phyloP scores from a whole-genome alignment of 2,797 vertebrate species.

The Gadopsis marmoratus region DNA sequence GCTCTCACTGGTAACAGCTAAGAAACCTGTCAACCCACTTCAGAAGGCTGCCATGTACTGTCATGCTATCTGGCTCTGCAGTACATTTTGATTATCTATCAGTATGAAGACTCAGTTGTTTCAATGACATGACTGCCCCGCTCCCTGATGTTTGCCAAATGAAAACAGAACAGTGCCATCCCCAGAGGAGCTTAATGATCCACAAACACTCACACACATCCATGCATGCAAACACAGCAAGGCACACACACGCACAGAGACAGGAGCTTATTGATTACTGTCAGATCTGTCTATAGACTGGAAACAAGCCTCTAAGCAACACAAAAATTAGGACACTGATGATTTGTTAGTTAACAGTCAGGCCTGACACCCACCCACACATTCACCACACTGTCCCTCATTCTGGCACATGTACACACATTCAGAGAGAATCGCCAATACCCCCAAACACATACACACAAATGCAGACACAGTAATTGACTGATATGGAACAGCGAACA shows the following conservation, averaged over 20 bases:
- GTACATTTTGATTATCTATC: slow-evolving; percentile 74
- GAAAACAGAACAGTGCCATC: slow-evolving; percentile 74
- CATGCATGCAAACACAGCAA: slow-evolving; percentile 42
- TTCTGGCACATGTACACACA: slow-evolving; percentile 68
- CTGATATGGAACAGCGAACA: slow-evolving; percentile 80
- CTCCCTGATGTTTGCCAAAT: slow-evolving; percentile 73
- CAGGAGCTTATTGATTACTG: slow-evolving; percentile 82
- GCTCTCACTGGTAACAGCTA: slow-evolving; percentile 42
- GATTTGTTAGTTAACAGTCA: slow-evolving; percentile 76
- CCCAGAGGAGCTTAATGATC: slow-evolving; percentile 79
- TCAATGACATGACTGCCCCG: slow-evolving; percentile 69
- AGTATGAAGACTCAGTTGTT: slow-evolving; percentile 70
- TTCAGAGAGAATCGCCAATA: slow-evolving; percentile 58
- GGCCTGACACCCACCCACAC: slow-evolving; percentile 55
- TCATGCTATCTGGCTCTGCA: slow-evolving; percentile 51
- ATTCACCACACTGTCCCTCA: slow-evolving; percentile 52
- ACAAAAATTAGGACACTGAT: slow-evolving; percentile 83
- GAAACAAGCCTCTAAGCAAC: slow-evolving; percentile 81
- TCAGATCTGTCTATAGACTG: slow-evolving; percentile 79
- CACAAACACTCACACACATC: slow-evolving; percentile 54
- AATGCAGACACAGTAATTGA: slow-evolving; percentile 73
- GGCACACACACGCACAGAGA: slow-evolving; percentile 41
- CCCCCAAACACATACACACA: slow-evolving; percentile 36
- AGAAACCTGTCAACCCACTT: slow-evolving; percentile 60
- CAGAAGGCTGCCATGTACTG: slow-evolving; percentile 63